Evolutionary conservation across 2,113 vertebrate species (phyloP), one percentile per base, ranked within the genome.

Genomic region (Apteryx mantelli): DNA sequence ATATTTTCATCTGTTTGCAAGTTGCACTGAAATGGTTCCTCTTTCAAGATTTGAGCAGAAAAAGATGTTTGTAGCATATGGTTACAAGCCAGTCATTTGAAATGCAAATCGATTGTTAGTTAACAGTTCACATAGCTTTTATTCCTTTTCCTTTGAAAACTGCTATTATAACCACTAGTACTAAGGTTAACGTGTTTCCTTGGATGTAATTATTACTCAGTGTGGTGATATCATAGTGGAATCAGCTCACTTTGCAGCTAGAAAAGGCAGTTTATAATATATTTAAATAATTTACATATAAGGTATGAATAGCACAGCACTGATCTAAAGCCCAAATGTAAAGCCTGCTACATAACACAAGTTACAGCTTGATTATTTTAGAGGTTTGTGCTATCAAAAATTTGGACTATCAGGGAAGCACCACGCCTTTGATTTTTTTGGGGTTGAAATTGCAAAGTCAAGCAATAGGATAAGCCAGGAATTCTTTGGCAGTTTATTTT

Each of bases 351-450:
- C 38, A 2, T 28, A 85, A 91, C 65, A 84, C 44, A 86, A 84
- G 79, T 65, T 50, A 25, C 42, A 52, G 77, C 60, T 38, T 55
- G 38, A 36, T 73, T 80, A 4, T 56, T 86, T 64, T 40, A 71
- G 61, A 71, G 26, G 22, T 48, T 50, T 74, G 61, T 46, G 50
- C 70, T 86, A 14, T 34, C 14, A 7, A 38, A 65, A 68, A 88
- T 92, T 86, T 65, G 66, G 69, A 55, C 38, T 64, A 2, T 50
- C 74, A 4, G 26, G 86, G 87, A 93, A 93, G 85, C 87, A 74
- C 60, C 40, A 86, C 7, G 60, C 83, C 55, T 68, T 30, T 86
- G 86, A 84, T 93, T 97, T 97, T 91, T 89, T 96, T 97, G 80
- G 86, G 79, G 63, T 60, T 91, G 80, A 86, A 96, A 77, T 71